Conservation (phyloP, 2,888 invertebrate species). For the Iselma pallidipennis region DNA sequence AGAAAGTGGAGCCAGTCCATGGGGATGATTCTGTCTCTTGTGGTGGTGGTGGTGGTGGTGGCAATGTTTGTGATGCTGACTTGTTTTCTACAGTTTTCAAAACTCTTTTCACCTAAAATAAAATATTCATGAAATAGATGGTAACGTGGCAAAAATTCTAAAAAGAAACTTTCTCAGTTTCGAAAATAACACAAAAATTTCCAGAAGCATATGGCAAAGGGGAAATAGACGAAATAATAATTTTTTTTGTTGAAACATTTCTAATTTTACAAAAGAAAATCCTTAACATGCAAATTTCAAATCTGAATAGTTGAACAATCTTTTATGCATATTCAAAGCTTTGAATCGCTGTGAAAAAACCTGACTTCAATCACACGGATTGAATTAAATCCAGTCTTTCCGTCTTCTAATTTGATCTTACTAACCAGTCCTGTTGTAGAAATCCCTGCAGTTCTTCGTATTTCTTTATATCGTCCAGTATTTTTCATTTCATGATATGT, state of each 20-base stretch:
- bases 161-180: too few relatives aligned
- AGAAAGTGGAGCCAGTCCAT: constrained; percentile 96
- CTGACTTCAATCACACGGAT: too few relatives aligned
- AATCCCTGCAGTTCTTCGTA: constrained; percentile 76
- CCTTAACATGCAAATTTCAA: too few relatives aligned
- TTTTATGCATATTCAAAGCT: too few relatives aligned
- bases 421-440: constrained; percentile 95
- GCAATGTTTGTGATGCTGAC: not conserved
- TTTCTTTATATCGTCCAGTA: constrained; percentile 86
- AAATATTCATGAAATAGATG: not conserved
- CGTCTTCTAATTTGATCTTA: constrained; percentile 77
- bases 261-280: too few relatives aligned
- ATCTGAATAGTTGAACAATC: too few relatives aligned
- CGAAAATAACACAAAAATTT: too few relatives aligned
- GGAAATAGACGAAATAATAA: too few relatives aligned
- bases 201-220: too few relatives aligned
- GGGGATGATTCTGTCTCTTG: constrained; percentile 85
- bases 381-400: too few relatives aligned
- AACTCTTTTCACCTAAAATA: not conserved
- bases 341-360: too few relatives aligned
- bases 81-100: not conserved
- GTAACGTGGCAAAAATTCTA: not conserved
- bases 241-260: too few relatives aligned
- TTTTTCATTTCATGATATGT: constrained; percentile 94
- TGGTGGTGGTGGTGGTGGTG: not conserved